Conservation (phyloP, 1,140 invertebrate species). For the Colletes gigas region DNA sequence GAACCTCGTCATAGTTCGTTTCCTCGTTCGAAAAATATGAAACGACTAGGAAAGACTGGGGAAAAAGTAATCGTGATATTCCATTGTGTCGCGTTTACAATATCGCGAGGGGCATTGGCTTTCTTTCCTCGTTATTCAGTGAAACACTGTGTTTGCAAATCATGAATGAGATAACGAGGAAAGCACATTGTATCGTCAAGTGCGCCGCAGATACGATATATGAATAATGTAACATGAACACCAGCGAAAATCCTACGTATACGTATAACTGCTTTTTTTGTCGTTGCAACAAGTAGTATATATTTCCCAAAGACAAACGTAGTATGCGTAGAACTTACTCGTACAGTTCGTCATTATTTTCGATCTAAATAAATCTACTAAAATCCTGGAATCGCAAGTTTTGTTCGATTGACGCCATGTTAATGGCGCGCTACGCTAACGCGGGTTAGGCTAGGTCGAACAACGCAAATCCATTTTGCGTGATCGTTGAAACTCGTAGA, state of each 20-base stretch:
- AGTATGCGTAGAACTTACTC: no score
- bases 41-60: constrained; percentile 8
- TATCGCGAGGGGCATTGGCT: constrained; percentile 23
- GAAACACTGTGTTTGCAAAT: constrained; percentile 2
- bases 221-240: not conserved
- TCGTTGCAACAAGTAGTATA: no score
- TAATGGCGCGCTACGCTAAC: constrained; percentile 16
- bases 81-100: constrained; percentile 12
- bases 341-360: no score
- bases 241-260: no score
- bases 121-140: constrained; percentile 27
- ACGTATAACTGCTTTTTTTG: no score
- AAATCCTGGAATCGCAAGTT: not conserved
- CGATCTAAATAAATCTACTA: no score
- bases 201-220: not conserved
- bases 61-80: constrained; percentile 24
- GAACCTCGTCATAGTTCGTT: not conserved
- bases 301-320: no score
- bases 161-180: constrained; percentile 2
- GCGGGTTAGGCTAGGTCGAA: not conserved
- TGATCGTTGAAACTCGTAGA: no score
- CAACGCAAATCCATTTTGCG: not conserved
- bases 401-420: constrained; percentile 14
- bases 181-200: not conserved
- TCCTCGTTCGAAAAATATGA: constrained; percentile 27